Conservation (phyloP, 2,113 vertebrate species). For the Microtus ochrogaster region DNA sequence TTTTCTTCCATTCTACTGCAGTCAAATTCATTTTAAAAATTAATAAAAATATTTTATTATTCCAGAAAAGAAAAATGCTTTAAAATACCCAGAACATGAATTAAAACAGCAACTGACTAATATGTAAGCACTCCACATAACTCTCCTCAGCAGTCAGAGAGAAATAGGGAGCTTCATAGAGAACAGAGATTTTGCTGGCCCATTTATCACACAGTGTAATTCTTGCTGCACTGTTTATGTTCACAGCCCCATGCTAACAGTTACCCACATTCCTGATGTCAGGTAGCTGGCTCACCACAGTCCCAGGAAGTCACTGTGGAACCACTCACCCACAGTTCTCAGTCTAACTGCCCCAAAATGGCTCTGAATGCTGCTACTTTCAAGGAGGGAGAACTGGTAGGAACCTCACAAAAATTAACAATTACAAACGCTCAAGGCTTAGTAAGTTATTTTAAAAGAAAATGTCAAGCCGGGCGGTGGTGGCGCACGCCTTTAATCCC, state of each 20-base stretch:
- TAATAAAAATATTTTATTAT: background rate
- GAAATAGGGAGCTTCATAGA: constrained; percentile 38
- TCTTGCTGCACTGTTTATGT: background rate
- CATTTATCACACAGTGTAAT: background rate
- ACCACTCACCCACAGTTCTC: background rate
- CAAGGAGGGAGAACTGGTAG: background rate
- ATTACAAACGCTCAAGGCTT: background rate
- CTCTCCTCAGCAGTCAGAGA: constrained; percentile 20
- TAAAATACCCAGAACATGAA: constrained; percentile 22
- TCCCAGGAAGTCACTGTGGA: background rate
- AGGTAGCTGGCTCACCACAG: background rate
- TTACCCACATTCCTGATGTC: background rate
- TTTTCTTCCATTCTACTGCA: constrained; percentile 38
- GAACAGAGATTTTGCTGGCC: background rate
- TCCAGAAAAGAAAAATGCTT: background rate
- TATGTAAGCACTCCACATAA: background rate
- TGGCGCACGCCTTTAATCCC: too few species aligned
- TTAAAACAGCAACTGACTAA: constrained; percentile 41
- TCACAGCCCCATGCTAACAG: background rate
- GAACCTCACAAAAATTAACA: background rate
- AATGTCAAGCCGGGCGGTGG: too few species aligned
- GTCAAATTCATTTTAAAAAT: constrained; percentile 23
- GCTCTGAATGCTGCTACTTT: background rate
- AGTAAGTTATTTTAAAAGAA: background rate
- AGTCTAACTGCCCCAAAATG: background rate